Base-by-base conservation (phyloP, 2,113 vertebrate genomes). In the Xyrauchen texanus region DNA sequence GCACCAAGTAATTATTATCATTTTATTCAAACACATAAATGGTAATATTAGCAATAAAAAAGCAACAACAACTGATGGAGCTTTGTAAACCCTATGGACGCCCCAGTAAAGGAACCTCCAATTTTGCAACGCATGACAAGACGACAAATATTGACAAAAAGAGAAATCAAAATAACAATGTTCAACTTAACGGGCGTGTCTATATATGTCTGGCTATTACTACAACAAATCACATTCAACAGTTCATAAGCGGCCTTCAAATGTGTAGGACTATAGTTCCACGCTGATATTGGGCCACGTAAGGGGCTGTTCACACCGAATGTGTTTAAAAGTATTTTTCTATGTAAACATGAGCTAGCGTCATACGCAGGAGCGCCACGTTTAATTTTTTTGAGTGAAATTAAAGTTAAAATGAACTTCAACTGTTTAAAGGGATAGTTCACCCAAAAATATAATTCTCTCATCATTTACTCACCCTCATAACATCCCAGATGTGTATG, bases 21-120 rank as follows among this genome's bases (percentile, higher is more conserved):
- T 16, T 71, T 61, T 73, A 73, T 73, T 73, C 6, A 73, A 7
- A 73, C 70, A 73, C 68, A 10, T 15, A 72, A 6, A 72, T n/a
- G 11, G 6, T 15, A 57, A 57, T n/a, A n/a, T 34, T 53, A 42
- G 9, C 51, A 73, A 47, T 47, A 61, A 73, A 72, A 73, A 47
- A n/a, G 7, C 13, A 58, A 72, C 69, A n/a, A 58, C 13, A 58
- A 72, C 69, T 58, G 53, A 60, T 9, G 55, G 55, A 58, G 55
- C 55, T 58, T 13, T 47, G 53, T 61, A 61, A 61, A 73, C 44
- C 47, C 8, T 47, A 6, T 7, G 55, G 13, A 57, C 57, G 11
- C 57, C 52, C 16, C n/a, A 60, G 3, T 57, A 12, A 13, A 2
- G 53, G 12, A 55, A 57, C 11, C 11, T 55, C 3, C 12, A n/a